Base-by-base conservation (phyloP, 2,888 invertebrate species). In the Abrostola tripartita region DNA sequence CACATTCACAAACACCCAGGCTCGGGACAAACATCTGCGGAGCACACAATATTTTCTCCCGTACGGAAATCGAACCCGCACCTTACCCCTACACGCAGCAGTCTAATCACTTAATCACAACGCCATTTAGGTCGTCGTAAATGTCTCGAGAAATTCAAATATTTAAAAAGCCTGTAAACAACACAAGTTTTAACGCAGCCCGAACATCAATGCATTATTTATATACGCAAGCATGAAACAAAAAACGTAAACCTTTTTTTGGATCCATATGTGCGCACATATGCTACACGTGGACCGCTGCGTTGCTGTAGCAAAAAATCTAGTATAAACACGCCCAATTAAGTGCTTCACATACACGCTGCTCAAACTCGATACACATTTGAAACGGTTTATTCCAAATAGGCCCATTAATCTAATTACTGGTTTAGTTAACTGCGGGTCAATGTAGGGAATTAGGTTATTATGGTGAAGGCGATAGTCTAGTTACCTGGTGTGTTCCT, bases 241-340 rank as follows among this genome's bases (percentile, higher is more conserved):
- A 79, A 62, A 7, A 47, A 64, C 36, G 52, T 67, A 51, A 37
- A 42, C 63, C 63, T 65, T 76, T 68, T 68, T 79, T 73, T 60
- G 64, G 49, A 55, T 41, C 42, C 76, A 72, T 61, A 68, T 68
- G 76, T 52, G 58, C 61, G 40, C 64, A 52, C 71, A 71, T 54
- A 68, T 71, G 76, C 56, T 58, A 58, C 76, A 76, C 74, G 74
- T 76, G 74, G 55, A 41, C 42, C 55, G 58, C 47, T 56, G 59
- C 55, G 58, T 50, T 56, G 59, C 41, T 12, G n/a, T 47, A 37
- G 41, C 42, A 59, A 61, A 68, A 72, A 65, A 70, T 57, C 53
- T 69, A 69, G 56, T 63, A 61, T 44, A 70, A 60, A 54, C 72
- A 71, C 56, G 56, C 61, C 52, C 65, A 62, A 75, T 65, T 64